Evolutionary conservation across 2,888 invertebrate genomes (phyloP).

Genomic region (Aphidius colemani): DNA sequence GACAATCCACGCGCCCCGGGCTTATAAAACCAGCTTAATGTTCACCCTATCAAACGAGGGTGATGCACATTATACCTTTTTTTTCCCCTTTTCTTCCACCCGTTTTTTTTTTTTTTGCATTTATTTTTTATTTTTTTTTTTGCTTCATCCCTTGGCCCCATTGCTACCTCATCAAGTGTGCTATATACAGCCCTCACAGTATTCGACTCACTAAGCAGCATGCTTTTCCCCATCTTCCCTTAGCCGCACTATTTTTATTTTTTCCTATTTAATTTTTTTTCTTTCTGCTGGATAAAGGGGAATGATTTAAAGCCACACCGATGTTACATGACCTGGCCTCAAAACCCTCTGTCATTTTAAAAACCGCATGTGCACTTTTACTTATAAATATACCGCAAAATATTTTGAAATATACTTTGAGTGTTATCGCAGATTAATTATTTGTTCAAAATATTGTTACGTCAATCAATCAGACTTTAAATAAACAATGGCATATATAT

Average conservation of each 20-base stretch:
- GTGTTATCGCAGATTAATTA: no score
- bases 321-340: no score
- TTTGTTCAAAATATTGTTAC: no score
- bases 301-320: no score
- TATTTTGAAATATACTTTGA: no score
- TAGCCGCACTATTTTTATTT: conserved; percentile 3
- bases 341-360: no score
- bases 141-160: background rate
- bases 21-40: conserved; percentile 45
- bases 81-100: conserved; percentile 19
- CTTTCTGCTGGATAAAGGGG: conserved; percentile 22
- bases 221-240: conserved; percentile 2
- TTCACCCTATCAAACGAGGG: conserved; percentile 31
- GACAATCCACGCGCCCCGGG: conserved; percentile 39
- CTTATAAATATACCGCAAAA: background rate
- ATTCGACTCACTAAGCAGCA: conserved; percentile 19
- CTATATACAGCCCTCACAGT: conserved; percentile 3
- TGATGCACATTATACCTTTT: conserved; percentile 7
- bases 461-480: no score
- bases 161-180: conserved; percentile 12
- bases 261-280: background rate
- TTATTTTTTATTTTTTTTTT: conserved; percentile 2
- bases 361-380: background rate
- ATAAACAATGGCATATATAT: no score
- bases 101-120: conserved; percentile 18